Conservation (phyloP, 2,888 invertebrate species). For the Campopleginae sp. region DNA sequence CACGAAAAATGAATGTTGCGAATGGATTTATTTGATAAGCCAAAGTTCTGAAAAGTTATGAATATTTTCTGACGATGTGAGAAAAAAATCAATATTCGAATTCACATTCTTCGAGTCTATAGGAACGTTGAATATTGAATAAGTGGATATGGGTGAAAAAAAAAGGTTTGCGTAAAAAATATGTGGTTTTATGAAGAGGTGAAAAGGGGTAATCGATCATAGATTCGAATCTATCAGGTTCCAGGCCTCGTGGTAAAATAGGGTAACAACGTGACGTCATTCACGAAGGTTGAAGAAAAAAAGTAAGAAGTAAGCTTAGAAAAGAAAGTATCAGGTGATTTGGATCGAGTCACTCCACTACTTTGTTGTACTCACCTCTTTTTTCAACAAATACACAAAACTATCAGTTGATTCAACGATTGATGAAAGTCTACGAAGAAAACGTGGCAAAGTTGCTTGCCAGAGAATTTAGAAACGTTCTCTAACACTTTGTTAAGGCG, state of each 20-base stretch:
- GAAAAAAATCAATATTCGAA: constrained; percentile 7
- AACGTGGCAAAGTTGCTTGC: neutral
- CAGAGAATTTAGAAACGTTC: constrained; percentile 24
- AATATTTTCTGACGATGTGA: neutral
- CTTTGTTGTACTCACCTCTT: constrained; percentile 11
- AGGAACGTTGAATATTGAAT: constrained; percentile 2
- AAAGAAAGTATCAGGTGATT: neutral
- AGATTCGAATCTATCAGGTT: neutral
- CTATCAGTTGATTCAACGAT: constrained; percentile 27
- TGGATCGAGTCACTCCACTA: neutral
- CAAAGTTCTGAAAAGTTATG: neutral
- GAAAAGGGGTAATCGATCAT: constrained; percentile 15
- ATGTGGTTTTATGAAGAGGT: neutral
- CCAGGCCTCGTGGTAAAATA: neutral
- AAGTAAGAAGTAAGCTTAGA: constrained; percentile 1
- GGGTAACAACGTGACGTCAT: constrained; percentile 6
- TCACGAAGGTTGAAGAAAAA: neutral
- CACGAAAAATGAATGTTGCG: neutral
- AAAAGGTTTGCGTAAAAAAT: neutral
- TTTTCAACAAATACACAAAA: neutral
- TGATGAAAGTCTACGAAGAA: neutral
- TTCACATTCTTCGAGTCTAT: constrained; percentile 2
- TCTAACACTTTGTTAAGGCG: constrained; percentile 39
- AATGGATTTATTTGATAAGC: neutral
- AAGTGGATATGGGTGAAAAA: neutral